phyloP scores from a whole-genome alignment of 2,797 vertebrate species.

The Masticophis lateralis region DNA sequence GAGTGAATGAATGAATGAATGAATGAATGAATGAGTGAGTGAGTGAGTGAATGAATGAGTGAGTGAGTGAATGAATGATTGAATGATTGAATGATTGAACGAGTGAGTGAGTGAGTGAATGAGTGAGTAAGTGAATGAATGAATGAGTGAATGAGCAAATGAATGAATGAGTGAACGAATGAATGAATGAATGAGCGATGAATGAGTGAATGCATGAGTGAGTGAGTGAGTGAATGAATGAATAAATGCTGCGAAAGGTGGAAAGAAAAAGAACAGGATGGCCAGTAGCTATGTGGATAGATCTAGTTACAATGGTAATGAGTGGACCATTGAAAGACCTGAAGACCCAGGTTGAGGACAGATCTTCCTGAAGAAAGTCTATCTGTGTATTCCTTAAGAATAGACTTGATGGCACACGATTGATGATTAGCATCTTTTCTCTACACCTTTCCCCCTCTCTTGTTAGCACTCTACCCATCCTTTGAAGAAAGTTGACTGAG shows the following conservation, averaged over 20 bases:
- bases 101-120: too few species aligned
- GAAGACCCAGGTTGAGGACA: not conserved
- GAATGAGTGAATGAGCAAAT: too few species aligned
- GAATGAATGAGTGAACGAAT: too few species aligned
- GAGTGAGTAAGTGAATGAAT: too few species aligned
- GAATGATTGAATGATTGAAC: accelerated
- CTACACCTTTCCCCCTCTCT: not conserved
- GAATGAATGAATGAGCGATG: too few species aligned
- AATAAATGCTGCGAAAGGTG: not conserved
- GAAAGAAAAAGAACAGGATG: not conserved
- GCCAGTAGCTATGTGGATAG: not conserved
- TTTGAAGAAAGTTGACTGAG: not conserved
- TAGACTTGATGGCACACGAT: not conserved
- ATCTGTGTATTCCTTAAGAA: not conserved
- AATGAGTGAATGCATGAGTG: too few species aligned
- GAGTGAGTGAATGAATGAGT: too few species aligned
- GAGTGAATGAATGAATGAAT: too few species aligned
- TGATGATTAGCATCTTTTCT: not conserved
- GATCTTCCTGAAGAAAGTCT: not conserved
- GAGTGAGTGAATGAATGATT: too few species aligned
- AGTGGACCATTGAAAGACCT: not conserved
- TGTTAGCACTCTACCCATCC: not conserved
- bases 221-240: too few species aligned
- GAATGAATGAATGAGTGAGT: too few species aligned
- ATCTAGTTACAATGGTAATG: not conserved